phyloP scores from a whole-genome alignment of 53 echinoderm and acorn worm genomes.

The Astropecten irregularis region DNA sequence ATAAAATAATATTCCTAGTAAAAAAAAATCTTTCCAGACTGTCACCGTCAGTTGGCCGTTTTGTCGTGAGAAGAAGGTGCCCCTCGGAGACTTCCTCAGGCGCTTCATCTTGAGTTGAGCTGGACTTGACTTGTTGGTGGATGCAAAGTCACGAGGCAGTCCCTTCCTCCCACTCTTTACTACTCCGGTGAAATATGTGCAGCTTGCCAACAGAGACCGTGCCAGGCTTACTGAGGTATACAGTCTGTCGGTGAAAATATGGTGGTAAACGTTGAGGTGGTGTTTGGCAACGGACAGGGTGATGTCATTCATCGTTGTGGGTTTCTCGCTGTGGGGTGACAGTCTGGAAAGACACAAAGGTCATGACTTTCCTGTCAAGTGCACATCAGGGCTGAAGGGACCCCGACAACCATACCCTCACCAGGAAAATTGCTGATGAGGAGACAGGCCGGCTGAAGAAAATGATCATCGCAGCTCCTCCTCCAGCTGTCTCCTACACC shows the following conservation, averaged over 20 bases:
- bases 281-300: too few species aligned
- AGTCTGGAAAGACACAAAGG: too few species aligned
- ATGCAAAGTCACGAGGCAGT: background rate
- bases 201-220: background rate
- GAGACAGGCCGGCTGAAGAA: too few species aligned
- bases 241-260: conserved; percentile 21
- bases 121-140: background rate
- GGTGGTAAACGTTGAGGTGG: background rate
- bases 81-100: background rate
- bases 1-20: too few species aligned
- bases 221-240: conserved; percentile 22
- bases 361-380: too few species aligned
- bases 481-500: conserved; percentile 21
- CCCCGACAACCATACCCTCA: too few species aligned
- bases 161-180: background rate
- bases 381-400: too few species aligned
- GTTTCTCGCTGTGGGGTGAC: background rate
- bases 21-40: background rate
- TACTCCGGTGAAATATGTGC: conserved; percentile 7
- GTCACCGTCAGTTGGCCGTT: background rate
- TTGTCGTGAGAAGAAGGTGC: conserved; percentile 2
- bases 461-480: too few species aligned
- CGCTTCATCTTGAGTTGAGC: background rate
- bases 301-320: background rate
- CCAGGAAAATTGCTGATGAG: too few species aligned